These are phyloP conservation scores for Myiozetetes cayanensis DNA, from an alignment of 2,113 vertebrate species.

Conservation along the genomic window DNA sequence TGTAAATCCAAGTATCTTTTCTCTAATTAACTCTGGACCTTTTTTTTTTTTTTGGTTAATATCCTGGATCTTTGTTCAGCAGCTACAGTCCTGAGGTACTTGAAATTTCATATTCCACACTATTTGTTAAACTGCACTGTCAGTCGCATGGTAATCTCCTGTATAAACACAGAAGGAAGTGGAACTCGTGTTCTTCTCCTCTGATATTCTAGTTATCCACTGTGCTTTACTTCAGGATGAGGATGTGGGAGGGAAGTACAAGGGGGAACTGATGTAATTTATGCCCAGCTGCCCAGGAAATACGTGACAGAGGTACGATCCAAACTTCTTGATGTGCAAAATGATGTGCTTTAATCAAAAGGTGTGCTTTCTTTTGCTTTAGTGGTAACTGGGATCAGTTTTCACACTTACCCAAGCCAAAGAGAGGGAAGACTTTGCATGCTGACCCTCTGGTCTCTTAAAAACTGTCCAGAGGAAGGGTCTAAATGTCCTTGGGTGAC, in stretches of 20 bases:
- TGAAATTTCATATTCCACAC: neutral
- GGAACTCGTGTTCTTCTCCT: neutral
- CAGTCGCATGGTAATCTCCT: neutral
- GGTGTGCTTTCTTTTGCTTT: neutral
- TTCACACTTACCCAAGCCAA: neutral
- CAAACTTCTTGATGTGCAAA: rapidly evolving
- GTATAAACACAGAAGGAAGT: neutral
- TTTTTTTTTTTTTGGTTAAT: neutral
- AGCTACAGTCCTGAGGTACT: neutral
- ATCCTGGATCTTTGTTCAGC: neutral
- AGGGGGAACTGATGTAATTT: neutral
- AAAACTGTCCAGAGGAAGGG: neutral
- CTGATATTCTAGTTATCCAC: neutral
- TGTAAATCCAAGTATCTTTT: neutral
- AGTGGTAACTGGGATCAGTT: neutral
- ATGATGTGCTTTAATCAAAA: neutral
- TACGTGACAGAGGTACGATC: rapidly evolving
- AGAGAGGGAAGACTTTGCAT: neutral
- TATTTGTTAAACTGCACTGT: neutral
- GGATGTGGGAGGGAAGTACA: neutral
- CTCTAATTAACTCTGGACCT: neutral
- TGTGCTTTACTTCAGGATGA: neutral
- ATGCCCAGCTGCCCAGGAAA: neutral
- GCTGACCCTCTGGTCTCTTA: neutral
- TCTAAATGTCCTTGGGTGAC: neutral